Evolutionary conservation across 2,113 vertebrate genomes (phyloP), one percentile per base, ranked within the genome.

Genomic region (Eretmochelys imbricata): DNA sequence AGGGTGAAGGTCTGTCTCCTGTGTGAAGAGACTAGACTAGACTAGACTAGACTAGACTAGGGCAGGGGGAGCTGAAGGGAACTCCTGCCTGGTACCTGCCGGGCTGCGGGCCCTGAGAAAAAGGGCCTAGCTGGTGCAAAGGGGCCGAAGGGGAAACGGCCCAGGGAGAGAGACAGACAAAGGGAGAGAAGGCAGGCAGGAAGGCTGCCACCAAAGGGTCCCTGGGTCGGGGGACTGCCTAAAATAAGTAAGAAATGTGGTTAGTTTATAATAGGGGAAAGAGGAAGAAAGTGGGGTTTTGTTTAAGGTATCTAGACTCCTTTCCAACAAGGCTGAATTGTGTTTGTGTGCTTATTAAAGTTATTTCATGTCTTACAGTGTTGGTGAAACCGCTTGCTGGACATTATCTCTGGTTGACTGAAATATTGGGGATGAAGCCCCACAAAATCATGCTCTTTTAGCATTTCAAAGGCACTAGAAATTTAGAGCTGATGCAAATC

Each of bases 171-270:
- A 42, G 42, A 42, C 42, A 42, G 42, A 42, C 42, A 42, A 42
- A 42, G 42, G 42, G 42, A 42, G 42, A 42, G 42, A 42, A 42
- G 42, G 42, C 42, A 42, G 42, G 42, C 42, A 42, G 42, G 42
- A 42, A 42, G 42, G 42, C 42, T 42, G 42, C 4, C 42, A 2
- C 42, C 42, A 42, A 42, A 42, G 42, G 42, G 42, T 42, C 42
- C 42, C 42, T 42, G 42, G 42, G 42, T 42, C 42, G 42, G 42
- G 42, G 42, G 42, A 42, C 3, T 54, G 50, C n/a, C 35, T 55
- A 46, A 2, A 75, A 11, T 10, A 59, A 12, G 4, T 35, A 35
- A 65, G 2, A 93, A 91, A 80, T 0, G 0, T 38, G 13, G 0
- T 87, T 94, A 35, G 88, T 55, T 51, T 93, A 62, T 87, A 91